Conservation (phyloP, 2,888 invertebrate species). For the Tipula vernalis region DNA sequence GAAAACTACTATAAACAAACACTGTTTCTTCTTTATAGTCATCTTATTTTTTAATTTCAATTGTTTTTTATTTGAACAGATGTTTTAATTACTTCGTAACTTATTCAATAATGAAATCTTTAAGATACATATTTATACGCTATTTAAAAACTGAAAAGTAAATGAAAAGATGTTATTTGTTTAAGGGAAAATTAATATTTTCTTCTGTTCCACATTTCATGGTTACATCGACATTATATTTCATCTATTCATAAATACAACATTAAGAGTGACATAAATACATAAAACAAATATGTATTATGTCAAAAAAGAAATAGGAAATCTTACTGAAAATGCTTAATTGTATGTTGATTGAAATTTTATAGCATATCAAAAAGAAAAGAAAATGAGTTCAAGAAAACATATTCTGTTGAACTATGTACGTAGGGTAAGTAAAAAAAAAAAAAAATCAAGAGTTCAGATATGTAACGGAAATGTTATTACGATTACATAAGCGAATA, state of each 20-base stretch:
- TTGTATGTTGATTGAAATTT: not conserved
- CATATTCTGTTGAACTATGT: not conserved
- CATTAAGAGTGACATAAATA: not conserved
- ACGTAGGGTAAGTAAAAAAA: not conserved
- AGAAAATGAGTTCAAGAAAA: not conserved
- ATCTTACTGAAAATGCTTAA: not conserved
- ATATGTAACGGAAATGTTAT: not conserved
- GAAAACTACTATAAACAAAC: not conserved
- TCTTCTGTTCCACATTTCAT: not conserved
- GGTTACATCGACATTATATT: not conserved
- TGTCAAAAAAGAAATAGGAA: not conserved
- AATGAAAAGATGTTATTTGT: not conserved
- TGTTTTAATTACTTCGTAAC: not conserved
- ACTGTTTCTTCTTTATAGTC: not conserved
- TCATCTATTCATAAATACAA: not conserved
- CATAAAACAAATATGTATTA: not conserved
- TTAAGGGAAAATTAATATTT: not conserved
- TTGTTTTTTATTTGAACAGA: not conserved
- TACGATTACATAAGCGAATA: not conserved
- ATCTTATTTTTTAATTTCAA: not conserved
- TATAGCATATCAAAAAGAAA: not conserved
- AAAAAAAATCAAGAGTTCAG: not conserved
- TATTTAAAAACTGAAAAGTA: not conserved
- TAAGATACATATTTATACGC: not conserved
- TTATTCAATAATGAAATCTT: not conserved